A percentile compares a stretch with the other conserved stretches of the same genome.
These are phyloP conservation scores for Vanacampus margaritifer DNA, from an alignment of 2,113 vertebrate species.

Conservation along the genomic window DNA sequence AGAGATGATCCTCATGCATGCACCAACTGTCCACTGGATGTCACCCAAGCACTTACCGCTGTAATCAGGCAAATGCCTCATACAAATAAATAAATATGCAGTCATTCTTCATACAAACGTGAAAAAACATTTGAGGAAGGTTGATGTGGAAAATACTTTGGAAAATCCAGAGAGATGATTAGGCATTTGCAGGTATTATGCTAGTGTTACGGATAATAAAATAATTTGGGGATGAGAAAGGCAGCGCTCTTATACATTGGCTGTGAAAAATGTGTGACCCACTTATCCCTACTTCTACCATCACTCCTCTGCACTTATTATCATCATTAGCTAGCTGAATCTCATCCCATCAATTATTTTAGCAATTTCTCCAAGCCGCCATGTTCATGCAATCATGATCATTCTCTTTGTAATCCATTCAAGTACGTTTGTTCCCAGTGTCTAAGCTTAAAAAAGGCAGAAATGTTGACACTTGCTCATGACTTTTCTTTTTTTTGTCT, in stretches of 20 bases:
- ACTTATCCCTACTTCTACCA: neutral
- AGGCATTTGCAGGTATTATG: neutral
- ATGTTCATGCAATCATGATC: neutral
- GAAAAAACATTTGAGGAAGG: neutral
- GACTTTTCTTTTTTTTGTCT: neutral
- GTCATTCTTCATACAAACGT: conserved; percentile 3
- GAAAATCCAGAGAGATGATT: neutral
- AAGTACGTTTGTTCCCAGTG: neutral
- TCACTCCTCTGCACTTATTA: neutral
- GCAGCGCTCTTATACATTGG: neutral
- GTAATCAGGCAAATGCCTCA: conserved; percentile 8
- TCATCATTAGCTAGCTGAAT: neutral
- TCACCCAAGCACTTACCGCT: conserved; percentile 56
- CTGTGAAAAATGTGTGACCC: neutral
- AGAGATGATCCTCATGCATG: neutral
- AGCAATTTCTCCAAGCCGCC: neutral
- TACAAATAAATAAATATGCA: conserved; percentile 14
- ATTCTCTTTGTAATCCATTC: neutral
- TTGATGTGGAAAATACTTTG: conserved; percentile 5
- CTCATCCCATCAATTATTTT: neutral
- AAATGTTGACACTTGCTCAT: neutral
- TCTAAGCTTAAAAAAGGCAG: neutral
- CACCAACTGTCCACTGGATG: conserved; percentile 63
- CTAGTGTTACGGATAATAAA: neutral
- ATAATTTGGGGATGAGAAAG: neutral